Evolutionary conservation across 2,113 vertebrate genomes (phyloP).

Genomic region (Ameiurus melas): DNA sequence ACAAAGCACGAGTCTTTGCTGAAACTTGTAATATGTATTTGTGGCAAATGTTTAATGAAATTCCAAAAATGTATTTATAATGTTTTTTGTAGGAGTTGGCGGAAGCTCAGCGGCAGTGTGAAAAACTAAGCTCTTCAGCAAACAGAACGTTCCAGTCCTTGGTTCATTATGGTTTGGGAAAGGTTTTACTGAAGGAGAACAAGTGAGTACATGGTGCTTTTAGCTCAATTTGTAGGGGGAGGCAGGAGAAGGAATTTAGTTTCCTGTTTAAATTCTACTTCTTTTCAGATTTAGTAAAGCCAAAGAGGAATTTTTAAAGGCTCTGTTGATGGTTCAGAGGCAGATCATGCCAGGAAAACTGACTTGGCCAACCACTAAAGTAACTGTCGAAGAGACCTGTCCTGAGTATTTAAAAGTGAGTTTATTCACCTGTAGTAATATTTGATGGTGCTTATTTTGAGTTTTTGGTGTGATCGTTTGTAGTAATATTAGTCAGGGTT

Average conservation of each 20-base stretch:
- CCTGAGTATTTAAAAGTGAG: slow-evolving; percentile 80
- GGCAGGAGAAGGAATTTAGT: neutral
- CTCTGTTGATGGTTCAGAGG: slow-evolving; percentile 78
- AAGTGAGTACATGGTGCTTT: slow-evolving; percentile 72
- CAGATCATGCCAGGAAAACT: slow-evolving; percentile 82
- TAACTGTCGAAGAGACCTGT: slow-evolving; percentile 83
- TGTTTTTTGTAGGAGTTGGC: slow-evolving; percentile 75
- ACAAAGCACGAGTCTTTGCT: neutral
- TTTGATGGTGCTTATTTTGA: neutral
- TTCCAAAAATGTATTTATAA: neutral
- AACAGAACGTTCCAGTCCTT: slow-evolving; percentile 81
- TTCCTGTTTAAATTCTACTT: neutral
- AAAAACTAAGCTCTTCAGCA: slow-evolving; percentile 76
- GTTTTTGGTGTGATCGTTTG: neutral
- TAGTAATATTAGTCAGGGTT: neutral
- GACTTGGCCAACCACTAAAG: slow-evolving; percentile 87
- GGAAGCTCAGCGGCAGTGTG: slow-evolving; percentile 79
- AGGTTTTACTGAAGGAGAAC: slow-evolving; percentile 85
- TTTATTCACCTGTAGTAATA: neutral
- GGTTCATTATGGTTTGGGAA: slow-evolving; percentile 84
- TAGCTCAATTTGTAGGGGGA: neutral
- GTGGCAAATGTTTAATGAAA: neutral
- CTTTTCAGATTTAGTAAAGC: slow-evolving; percentile 80
- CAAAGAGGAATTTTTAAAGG: slow-evolving; percentile 78
- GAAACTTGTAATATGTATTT: neutral